Base-by-base conservation (phyloP, 2,888 invertebrate species). In the Drosophila vallismaia region DNA sequence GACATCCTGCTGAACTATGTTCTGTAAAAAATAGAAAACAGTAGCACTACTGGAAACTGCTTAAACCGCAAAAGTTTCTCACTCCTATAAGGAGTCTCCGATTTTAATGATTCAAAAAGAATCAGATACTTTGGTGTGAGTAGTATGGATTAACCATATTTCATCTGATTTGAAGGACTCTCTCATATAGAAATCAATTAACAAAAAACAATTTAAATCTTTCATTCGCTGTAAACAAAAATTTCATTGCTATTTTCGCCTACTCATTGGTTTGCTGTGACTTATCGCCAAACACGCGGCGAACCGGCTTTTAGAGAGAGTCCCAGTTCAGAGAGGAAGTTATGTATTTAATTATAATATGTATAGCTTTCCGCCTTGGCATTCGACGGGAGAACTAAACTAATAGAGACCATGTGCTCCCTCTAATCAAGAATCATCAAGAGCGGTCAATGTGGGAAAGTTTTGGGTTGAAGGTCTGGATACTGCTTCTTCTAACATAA, bases 131-230 rank as follows among this genome's bases (percentile, higher is more conserved):
- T 52, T n/a, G 2, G 5, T 0, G 0, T 1, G 0, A 5, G 10
- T 12, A 3, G 50, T 59, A 60, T 1, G 0, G n/a, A 0, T 26
- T 7, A 48, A 8, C 45, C 33, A 7, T 59, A 52, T 78, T 55
- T 77, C 4, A 60, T 31, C 10, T 0, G 24, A 75, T 79, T 77
- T 33, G 0, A 6, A 28, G 2, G 0, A 3, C 2, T 4, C 57
- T 70, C 75, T 84, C 60, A 64, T 67, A 59, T 44, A 42, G 14
- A 90, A 90, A 88, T 71, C 67, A 88, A 75, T 88, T 90, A 89
- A 79, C 59, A 68, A 90, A 90, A 84, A 84, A 70, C 80, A 84
- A 76, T 88, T 89, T 88, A 89, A 90, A 89, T 89, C 74, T 68
- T 64, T 8, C 60, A 55, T 64, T 64, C 54, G 69, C 62, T 75